These are phyloP conservation scores for Stegodyphus dumicola DNA, from an alignment of 1,140 invertebrate species.

Conservation along the genomic window DNA sequence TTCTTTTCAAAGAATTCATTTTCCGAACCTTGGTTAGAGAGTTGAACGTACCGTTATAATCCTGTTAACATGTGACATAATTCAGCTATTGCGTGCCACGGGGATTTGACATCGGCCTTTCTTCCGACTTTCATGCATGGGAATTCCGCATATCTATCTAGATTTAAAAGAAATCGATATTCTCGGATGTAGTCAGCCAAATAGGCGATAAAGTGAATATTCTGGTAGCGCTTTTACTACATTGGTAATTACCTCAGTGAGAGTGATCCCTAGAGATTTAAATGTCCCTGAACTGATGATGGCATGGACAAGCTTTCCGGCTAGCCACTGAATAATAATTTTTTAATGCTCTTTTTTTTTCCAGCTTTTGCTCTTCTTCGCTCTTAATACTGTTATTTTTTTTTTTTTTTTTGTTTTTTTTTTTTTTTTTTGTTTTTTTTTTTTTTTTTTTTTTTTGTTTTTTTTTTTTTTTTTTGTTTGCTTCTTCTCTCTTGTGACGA, in stretches of 20 bases:
- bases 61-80: neutral
- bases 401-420: neutral
- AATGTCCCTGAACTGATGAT: slow-evolving; percentile 37
- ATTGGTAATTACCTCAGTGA: slow-evolving; percentile 24
- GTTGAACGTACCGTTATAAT: neutral
- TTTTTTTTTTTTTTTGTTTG: neutral
- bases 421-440: fast-evolving
- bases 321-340: slow-evolving; percentile 28
- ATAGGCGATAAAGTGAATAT: neutral
- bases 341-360: neutral
- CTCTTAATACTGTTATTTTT: neutral
- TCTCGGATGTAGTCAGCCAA: neutral
- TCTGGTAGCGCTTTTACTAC: neutral
- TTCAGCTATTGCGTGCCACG: slow-evolving; percentile 8
- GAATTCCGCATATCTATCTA: too few relatives aligned
- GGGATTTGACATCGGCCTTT: too few relatives aligned
- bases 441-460: too few relatives aligned
- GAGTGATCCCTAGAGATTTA: slow-evolving; percentile 29
- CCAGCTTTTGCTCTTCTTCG: too few relatives aligned
- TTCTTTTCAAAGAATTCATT: too few relatives aligned
- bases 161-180: too few relatives aligned
- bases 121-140: too few relatives aligned
- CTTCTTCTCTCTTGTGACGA: neutral
- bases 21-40: neutral
- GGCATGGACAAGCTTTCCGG: slow-evolving; percentile 6